These are phyloP conservation scores for Odontophorus gujanensis DNA, from an alignment of 2,113 vertebrate genomes.

Conservation along the genomic window DNA sequence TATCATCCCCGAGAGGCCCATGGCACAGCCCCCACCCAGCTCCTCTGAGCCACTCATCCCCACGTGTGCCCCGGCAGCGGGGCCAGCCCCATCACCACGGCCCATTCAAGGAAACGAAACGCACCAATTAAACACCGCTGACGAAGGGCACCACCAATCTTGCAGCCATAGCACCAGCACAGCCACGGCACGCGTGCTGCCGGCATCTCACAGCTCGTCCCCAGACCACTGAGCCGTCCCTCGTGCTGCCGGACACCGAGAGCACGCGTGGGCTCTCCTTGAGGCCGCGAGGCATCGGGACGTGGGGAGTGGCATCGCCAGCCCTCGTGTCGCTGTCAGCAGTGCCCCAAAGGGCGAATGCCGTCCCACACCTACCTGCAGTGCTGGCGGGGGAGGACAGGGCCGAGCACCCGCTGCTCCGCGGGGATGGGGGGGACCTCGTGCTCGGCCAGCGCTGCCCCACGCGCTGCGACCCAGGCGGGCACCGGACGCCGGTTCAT, in stretches of 20 bases:
- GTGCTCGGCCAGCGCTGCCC: background rate
- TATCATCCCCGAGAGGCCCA: background rate
- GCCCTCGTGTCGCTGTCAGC: rapidly evolving
- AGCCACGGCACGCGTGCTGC: background rate
- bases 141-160: background rate
- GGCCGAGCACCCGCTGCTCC: background rate
- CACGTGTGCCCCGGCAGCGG: rapidly evolving
- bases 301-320: background rate
- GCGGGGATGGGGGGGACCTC: background rate
- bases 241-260: too few species aligned
- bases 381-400: background rate
- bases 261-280: too few species aligned
- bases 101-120: background rate
- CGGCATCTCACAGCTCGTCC: too few species aligned
- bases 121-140: background rate
- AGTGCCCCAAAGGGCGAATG: rapidly evolving
- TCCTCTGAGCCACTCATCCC: rapidly evolving
- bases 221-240: too few species aligned
- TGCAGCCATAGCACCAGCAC: rapidly evolving
- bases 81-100: rapidly evolving
- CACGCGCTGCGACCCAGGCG: background rate
- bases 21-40: background rate
- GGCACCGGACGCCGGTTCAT: background rate
- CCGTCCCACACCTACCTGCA: background rate
- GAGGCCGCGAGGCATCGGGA: too few species aligned